Evolutionary conservation across 2,888 invertebrate genomes (phyloP), one percentile per base, ranked within the genome.

Genomic region (Ichneumon xanthorius): DNA sequence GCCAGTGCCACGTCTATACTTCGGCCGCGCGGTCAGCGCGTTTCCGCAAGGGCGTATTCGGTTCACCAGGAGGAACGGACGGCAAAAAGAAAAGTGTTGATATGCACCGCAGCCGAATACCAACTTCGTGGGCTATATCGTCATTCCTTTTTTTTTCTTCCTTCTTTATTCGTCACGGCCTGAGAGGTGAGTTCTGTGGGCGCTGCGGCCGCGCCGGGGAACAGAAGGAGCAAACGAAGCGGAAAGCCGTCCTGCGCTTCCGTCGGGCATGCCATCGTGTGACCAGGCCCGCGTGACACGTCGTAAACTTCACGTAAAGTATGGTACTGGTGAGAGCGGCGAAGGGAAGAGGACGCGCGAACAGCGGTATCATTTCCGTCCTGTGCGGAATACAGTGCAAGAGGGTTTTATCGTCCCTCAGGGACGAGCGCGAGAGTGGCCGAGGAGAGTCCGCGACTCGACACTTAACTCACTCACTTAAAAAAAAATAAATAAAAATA

Each of bases 241-340:
- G 86, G 73, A 86, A 85, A 85, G 68, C 71, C 63, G 73, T 84
- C 70, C 55, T 58, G 78, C 76, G 68, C 61, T 80, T 71, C 68
- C 55, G 53, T 65, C 65, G 68, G 30, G 19, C 68, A 53, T 80
- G 65, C 75, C 73, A 76, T 80, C 84, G 80, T 84, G 70, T 82
- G 86, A 86, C 83, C 88, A 87, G 86, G 82, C 37, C 84, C 72
- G 85, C 85, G 85, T 88, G 86, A 89, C 88, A 88, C 82, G 84
- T 88, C 89, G 88, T 89, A 89, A 89, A 89, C 87, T 88, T 86
- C 84, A 75, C 81, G 77, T 81, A 80, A 77, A 85, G 79, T 80
- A 70, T 83, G 76, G 50, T 40, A 68, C 55, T 72, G 79, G 48
- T 4, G 1, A 16, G 45, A 11, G 45, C 4, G 45, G 45, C 16